These are phyloP conservation scores for Dysdera silvatica DNA, from an alignment of 1,140 invertebrate species.

Conservation along the genomic window DNA sequence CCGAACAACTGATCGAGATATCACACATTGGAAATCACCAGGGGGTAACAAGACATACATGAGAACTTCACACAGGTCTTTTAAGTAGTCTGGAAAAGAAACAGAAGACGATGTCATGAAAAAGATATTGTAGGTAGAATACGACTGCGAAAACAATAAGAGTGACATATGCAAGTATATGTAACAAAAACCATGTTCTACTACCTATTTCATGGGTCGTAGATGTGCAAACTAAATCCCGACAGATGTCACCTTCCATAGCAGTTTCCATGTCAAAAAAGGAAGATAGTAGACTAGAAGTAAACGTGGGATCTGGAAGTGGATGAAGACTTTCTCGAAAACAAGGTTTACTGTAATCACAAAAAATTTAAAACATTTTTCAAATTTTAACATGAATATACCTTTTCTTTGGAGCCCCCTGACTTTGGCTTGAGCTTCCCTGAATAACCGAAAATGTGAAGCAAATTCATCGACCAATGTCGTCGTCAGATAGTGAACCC, in stretches of 20 bases:
- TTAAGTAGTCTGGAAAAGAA: conserved; percentile 63
- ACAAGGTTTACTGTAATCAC: too few relatives aligned
- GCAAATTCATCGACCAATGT: conserved; percentile 81
- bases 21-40: conserved; percentile 75
- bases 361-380: too few relatives aligned
- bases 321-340: not conserved
- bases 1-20: conserved; percentile 59
- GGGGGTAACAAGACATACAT: conserved; percentile 74
- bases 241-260: conserved; percentile 63
- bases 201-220: conserved; percentile 48
- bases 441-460: conserved; percentile 73
- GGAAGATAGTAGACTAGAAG: conserved; percentile 55
- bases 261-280: conserved; percentile 83
- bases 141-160: conserved; percentile 23
- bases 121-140: too few relatives aligned
- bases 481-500: conserved; percentile 78
- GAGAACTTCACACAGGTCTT: conserved; percentile 72
- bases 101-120: not conserved
- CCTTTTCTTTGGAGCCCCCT: conserved; percentile 48
- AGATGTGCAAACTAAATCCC: conserved; percentile 49
- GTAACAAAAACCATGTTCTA: conserved; percentile 55
- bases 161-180: conserved; percentile 11
- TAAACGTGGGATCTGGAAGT: conserved; percentile 29
- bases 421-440: conserved; percentile 58
- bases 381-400: conserved; percentile 35